Conservation (phyloP, 1,140 invertebrate species). For the Drosophila sulfurigaster region DNA sequence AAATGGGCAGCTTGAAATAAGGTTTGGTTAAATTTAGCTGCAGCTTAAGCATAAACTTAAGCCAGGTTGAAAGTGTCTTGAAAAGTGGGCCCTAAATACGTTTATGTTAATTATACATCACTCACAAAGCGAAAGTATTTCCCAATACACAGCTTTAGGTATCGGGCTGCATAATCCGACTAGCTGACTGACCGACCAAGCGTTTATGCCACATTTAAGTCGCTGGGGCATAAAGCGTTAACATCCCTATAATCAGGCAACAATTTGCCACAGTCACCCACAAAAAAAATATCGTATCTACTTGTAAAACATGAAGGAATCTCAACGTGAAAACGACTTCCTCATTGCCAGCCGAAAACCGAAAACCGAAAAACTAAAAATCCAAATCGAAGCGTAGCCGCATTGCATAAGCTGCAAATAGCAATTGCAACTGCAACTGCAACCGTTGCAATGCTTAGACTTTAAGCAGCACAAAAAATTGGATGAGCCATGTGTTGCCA, state of each 20-base stretch:
- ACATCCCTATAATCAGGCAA: slow-evolving; percentile 69
- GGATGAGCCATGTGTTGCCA: slow-evolving; percentile 45
- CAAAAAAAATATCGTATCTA: slow-evolving; percentile 41
- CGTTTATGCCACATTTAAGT: slow-evolving; percentile 56
- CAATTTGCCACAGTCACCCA: slow-evolving; percentile 79
- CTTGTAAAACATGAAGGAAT: slow-evolving; percentile 7
- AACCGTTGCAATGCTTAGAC: slow-evolving; percentile 43
- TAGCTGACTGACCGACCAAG: background rate
- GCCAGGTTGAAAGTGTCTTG: too few relatives aligned
- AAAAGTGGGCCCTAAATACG: background rate
- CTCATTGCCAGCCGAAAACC: slow-evolving; percentile 61
- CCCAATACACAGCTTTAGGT: slow-evolving; percentile 4
- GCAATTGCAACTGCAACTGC: slow-evolving; percentile 57
- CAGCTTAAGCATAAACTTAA: too few relatives aligned
- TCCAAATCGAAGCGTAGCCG: slow-evolving; percentile 51
- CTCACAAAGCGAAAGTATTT: slow-evolving; percentile 25
- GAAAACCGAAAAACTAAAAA: slow-evolving; percentile 19
- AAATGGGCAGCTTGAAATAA: background rate
- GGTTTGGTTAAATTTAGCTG: background rate
- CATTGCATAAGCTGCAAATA: slow-evolving; percentile 51
- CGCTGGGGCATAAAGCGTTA: slow-evolving; percentile 46
- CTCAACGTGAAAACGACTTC: slow-evolving; percentile 54
- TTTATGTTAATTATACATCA: background rate
- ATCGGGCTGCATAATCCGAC: slow-evolving; percentile 7
- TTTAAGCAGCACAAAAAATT: slow-evolving; percentile 52